Percentiles rank a stretch among this genome's conserved stretches.
These are phyloP conservation scores for Calliopsis andreniformis DNA, from an alignment of 1,140 invertebrate species.

Conservation along the genomic window DNA sequence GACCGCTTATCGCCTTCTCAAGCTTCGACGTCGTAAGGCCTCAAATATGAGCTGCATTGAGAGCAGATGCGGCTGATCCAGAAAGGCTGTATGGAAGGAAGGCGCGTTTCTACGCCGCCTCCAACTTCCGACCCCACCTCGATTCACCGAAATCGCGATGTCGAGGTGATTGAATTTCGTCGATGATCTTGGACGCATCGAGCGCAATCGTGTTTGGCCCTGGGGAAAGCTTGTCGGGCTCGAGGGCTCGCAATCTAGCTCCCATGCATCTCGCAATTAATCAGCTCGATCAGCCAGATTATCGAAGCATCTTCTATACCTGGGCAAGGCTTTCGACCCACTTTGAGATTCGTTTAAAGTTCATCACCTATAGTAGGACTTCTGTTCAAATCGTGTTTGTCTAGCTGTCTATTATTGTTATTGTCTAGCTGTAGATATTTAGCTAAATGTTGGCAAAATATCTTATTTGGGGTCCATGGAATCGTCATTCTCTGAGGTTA, in stretches of 20 bases:
- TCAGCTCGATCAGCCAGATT: slow-evolving; percentile 11
- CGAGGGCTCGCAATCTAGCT: slow-evolving; percentile 23
- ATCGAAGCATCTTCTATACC: not conserved
- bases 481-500: no score
- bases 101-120: slow-evolving; percentile 8
- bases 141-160: slow-evolving; percentile 54
- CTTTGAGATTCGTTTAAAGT: no score
- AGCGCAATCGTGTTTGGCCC: slow-evolving; percentile 57
- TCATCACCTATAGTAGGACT: no score
- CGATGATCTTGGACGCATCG: slow-evolving; percentile 50
- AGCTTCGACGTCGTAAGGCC: slow-evolving; percentile 59
- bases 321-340: not conserved
- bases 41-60: slow-evolving; percentile 65
- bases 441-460: no score
- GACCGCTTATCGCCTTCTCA: slow-evolving; percentile 62
- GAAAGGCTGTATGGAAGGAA: slow-evolving; percentile 31
- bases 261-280: slow-evolving; percentile 28
- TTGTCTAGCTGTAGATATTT: no score
- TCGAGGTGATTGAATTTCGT: slow-evolving; percentile 61
- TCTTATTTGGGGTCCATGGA: no score
- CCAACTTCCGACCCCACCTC: slow-evolving; percentile 18
- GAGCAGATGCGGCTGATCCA: slow-evolving; percentile 64
- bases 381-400: no score
- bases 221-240: slow-evolving; percentile 21
- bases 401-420: no score